phyloP scores from a whole-genome alignment of 1,140 invertebrate species.

The Drosophila yakuba region DNA sequence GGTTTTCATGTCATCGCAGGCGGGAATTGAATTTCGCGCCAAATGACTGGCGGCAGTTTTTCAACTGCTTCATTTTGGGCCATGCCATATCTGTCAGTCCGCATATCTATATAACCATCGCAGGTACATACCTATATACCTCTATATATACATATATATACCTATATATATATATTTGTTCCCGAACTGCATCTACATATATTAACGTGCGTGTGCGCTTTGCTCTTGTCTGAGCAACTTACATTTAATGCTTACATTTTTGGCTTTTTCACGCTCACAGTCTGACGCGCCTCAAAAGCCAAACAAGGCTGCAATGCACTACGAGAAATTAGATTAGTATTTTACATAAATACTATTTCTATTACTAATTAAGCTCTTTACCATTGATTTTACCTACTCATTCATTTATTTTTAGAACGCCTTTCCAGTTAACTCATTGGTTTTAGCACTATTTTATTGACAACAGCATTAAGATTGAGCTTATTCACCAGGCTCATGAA shows the following conservation, averaged over 20 bases:
- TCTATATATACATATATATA: background rate
- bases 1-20: conserved; percentile 78
- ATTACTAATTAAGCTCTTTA: too few relatives aligned
- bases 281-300: conserved; percentile 73
- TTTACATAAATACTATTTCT: too few relatives aligned
- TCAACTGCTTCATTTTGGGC: conserved; percentile 71
- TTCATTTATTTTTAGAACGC: background rate
- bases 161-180: conserved; percentile 14
- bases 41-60: conserved; percentile 78
- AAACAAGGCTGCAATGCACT: conserved; percentile 29
- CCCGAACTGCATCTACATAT: conserved; percentile 28
- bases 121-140: too few relatives aligned
- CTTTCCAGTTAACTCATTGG: background rate
- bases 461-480: background rate
- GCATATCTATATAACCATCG: conserved; percentile 26
- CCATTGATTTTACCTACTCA: background rate
- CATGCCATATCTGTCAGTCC: conserved; percentile 56
- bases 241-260: conserved; percentile 77
- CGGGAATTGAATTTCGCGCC: conserved; percentile 82
- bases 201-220: conserved; percentile 16
- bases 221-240: conserved; percentile 62
- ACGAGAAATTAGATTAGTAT: background rate
- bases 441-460: background rate
- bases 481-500: background rate
- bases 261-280: conserved; percentile 78